Percentiles rank a stretch among this genome's conserved stretches.
phyloP scores from a whole-genome alignment of 2,797 vertebrate species.

The Menidia menidia region DNA sequence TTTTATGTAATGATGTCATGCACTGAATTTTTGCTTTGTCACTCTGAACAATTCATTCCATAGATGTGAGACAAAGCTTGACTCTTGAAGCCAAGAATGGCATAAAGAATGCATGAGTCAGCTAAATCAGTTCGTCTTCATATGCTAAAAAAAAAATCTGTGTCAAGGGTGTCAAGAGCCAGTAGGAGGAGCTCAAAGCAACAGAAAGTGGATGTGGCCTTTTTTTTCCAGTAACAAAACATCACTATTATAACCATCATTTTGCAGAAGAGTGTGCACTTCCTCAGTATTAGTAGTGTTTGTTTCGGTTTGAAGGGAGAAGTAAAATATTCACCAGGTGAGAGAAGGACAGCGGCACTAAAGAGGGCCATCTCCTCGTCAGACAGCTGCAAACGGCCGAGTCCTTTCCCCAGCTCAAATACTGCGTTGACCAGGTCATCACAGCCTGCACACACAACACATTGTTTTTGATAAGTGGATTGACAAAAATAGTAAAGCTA shows the following conservation, averaged over 20 bases:
- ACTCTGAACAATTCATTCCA: neutral
- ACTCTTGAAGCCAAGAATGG: neutral
- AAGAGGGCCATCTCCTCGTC: conserved; percentile 93
- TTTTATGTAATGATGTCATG: neutral
- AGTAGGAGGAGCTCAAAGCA: too few relatives aligned
- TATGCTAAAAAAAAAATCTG: too few relatives aligned
- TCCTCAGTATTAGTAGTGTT: conserved; percentile 2
- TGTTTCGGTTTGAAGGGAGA: conserved; percentile 2
- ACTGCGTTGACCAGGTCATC: conserved; percentile 89
- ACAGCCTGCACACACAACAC: conserved; percentile 82
- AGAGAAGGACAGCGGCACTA: conserved; percentile 87
- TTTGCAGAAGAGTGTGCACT: neutral
- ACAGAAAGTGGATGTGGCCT: neutral
- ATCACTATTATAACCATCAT: neutral
- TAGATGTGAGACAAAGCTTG: conserved; percentile 3
- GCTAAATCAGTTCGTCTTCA: neutral
- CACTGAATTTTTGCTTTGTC: neutral
- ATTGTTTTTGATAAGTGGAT: conserved; percentile 1
- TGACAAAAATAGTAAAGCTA: conserved; percentile 1
- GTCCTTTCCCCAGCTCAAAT: conserved; percentile 89
- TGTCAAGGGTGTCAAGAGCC: too few relatives aligned
- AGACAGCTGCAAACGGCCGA: conserved; percentile 89
- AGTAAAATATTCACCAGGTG: conserved; percentile 83
- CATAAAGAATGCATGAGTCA: neutral
- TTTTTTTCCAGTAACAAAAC: neutral